Percentiles rank a stretch among this genome's conserved stretches.
Evolutionary conservation across 2,797 vertebrate species (phyloP).

Genomic region (Petrocephalus sullivani): DNA sequence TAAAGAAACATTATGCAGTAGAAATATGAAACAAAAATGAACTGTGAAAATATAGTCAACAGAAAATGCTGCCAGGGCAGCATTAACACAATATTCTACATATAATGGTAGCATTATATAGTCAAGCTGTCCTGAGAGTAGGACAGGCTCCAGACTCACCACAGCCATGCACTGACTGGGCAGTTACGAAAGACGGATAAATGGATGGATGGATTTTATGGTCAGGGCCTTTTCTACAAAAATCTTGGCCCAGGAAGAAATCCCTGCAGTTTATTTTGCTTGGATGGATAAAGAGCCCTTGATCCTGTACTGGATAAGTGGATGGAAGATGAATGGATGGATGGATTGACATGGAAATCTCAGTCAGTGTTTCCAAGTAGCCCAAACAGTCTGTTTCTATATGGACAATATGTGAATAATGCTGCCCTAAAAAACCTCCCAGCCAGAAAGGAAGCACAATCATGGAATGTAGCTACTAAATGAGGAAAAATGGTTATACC

Average conservation of each 20-base stretch:
- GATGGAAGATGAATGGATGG: neutral
- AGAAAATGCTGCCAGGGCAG: neutral
- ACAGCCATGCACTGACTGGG: neutral
- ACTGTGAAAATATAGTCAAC: neutral
- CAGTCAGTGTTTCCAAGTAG: neutral
- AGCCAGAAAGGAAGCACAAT: neutral
- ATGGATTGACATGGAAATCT: neutral
- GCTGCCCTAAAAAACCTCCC: neutral
- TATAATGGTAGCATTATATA: neutral
- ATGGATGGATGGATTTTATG: neutral
- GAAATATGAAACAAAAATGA: neutral
- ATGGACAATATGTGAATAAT: neutral
- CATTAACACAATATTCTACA: neutral
- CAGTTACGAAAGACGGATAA: neutral
- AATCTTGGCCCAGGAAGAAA: neutral
- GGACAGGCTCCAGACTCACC: neutral
- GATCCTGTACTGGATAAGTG: neutral
- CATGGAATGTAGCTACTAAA: neutral
- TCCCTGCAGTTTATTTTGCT: neutral
- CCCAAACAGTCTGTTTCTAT: neutral
- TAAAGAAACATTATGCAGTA: neutral
- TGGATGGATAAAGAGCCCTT: neutral
- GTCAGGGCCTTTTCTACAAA: neutral
- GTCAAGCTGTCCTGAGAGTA: neutral
- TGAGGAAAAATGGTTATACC: neutral